These are phyloP conservation scores for Ephydatia muelleri DNA, from an alignment of 37 sponge, comb jelly and placozoan genomes.

Conservation along the genomic window DNA sequence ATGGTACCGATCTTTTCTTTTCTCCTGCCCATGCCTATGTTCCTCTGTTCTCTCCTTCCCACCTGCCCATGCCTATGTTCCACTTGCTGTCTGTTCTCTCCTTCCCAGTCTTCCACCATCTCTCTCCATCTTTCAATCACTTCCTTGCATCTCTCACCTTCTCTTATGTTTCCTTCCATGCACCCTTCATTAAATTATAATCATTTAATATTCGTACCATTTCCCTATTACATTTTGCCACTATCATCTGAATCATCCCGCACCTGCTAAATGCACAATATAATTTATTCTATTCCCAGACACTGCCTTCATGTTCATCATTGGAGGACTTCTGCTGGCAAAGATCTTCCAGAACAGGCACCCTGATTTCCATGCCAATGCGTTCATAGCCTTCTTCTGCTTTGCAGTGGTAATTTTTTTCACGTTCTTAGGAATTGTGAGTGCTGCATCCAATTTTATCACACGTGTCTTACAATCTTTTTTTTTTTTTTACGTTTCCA, in stretches of 20 bases:
- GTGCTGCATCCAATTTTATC: no score
- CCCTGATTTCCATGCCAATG: constrained; percentile 74
- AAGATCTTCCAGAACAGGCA: constrained; percentile 81
- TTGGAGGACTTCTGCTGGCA: constrained; percentile 62
- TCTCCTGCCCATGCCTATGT: not conserved
- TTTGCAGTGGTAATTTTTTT: constrained; percentile 64
- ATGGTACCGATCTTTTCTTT: no score
- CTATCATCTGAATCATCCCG: not conserved
- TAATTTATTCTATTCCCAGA: constrained; percentile 18
- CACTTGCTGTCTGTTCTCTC: not conserved
- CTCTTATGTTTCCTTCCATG: no score
- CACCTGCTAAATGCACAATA: not conserved
- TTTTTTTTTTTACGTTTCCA: not conserved
- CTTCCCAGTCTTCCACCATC: not conserved
- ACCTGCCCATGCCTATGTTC: not conserved
- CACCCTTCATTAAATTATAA: no score
- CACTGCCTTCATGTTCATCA: constrained; percentile 82
- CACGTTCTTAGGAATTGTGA: constrained; percentile 56
- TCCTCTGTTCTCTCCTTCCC: not conserved
- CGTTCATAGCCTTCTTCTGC: constrained; percentile 64
- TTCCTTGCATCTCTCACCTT: not conserved
- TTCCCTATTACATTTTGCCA: no score
- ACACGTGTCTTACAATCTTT: no score
- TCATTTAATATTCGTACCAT: no score
- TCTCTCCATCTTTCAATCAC: not conserved